Evolutionary conservation across 2,797 vertebrate species (phyloP), one percentile per base, ranked within the genome.

Genomic region (Galaxias olidus): DNA sequence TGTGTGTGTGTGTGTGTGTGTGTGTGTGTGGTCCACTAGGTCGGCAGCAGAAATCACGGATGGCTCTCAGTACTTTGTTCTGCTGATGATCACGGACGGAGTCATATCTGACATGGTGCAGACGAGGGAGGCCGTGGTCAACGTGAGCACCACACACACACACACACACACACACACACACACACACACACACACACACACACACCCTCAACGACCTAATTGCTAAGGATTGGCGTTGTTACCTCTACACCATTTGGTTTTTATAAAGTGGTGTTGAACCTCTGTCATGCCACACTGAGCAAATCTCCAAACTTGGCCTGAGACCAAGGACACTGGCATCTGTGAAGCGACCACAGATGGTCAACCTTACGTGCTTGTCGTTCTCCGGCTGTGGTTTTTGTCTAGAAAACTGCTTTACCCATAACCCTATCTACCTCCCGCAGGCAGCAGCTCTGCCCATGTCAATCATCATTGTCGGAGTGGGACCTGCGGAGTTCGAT

Each of bases 391-490:
- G 30, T 30, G 30, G 2, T 30, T 30, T 30, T 30, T 30, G 30
- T 30, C 30, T n/a, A 30, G 30, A 30, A 30, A 30, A 30, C 30
- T 30, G 30, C 30, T 2, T 30, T 30, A 30, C 30, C 30, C 30
- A 30, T 30, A 30, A 30, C 30, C 30, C 30, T 30, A 30, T 30
- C 30, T 30, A 6, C 30, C 30, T 30, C 30, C 30, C 30, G 15
- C 84, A 98, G 96, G 96, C 95, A 41, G 93, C 96, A 0, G 85
- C 92, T 3, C 88, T 98, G 63, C 96, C 96, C 17, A 92, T 98
- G 91, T 98, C 96, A 45, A 94, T 98, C 77, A 98, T 98, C 64
- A 98, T 98, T 0, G 95, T 98, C 1, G 96, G 96, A 74, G 96
- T 98, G 55, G 96, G 96, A 54, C 96, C 96, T 0, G 96, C 96